A percentile compares a stretch with the other conserved stretches of the same genome.
phyloP scores from a whole-genome alignment of 1,140 invertebrate genomes.

The Dendroctonus valens region DNA sequence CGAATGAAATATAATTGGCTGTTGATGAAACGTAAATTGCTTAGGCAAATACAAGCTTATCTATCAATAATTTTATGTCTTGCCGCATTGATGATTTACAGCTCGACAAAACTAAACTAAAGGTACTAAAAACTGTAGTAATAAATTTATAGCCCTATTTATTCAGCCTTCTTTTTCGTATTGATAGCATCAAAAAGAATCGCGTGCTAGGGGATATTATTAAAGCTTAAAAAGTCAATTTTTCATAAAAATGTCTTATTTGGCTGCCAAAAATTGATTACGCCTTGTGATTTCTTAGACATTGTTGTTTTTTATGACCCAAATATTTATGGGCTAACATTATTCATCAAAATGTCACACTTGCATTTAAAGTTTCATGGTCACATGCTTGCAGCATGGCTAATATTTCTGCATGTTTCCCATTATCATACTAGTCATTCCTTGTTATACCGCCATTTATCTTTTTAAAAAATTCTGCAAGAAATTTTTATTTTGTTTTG shows the following conservation, averaged over 20 bases:
- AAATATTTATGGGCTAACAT: constrained; percentile 12
- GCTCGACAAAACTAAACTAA: constrained; percentile 8
- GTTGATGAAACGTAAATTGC: too few species aligned
- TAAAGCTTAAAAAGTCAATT: constrained; percentile 21
- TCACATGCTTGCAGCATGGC: too few species aligned
- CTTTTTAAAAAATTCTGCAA: constrained; percentile 4
- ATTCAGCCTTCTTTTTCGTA: constrained; percentile 17
- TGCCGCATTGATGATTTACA: constrained; percentile 11
- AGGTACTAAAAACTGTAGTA: constrained; percentile 20
- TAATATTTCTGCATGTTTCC: too few species aligned
- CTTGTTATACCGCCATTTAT: too few species aligned
- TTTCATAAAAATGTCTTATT: constrained; percentile 25
- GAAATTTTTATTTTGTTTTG: too few species aligned
- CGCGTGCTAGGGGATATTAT: constrained; percentile 19
- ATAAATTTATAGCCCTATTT: constrained; percentile 22
- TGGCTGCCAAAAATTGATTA: constrained; percentile 16
- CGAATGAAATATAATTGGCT: too few species aligned
- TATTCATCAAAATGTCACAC: constrained; percentile 12
- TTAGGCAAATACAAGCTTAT: neutral
- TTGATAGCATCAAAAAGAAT: constrained; percentile 21
- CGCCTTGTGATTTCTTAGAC: constrained; percentile 15
- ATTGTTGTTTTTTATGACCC: constrained; percentile 16
- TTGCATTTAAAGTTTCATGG: too few species aligned
- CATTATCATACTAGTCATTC: too few species aligned
- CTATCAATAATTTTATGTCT: constrained; percentile 16